Evolutionary conservation across 2,888 invertebrate genomes (phyloP).

Genomic region (Cephus spinipes): DNA sequence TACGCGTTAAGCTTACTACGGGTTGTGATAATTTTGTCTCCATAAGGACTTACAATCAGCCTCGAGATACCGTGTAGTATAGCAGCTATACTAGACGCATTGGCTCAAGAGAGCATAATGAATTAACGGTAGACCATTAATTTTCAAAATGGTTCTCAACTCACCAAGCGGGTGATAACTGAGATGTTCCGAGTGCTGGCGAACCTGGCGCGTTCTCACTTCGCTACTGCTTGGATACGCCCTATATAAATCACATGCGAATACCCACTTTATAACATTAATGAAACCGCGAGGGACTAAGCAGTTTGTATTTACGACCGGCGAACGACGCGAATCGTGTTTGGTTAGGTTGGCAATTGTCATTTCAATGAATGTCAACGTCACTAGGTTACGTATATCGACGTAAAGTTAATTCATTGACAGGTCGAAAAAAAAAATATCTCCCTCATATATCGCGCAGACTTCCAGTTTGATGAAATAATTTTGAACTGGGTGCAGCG

Average conservation of each 20-base stretch:
- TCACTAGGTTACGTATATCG: background rate
- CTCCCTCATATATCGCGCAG: background rate
- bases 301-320: conserved; percentile 3
- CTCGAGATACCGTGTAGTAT: background rate
- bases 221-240: background rate
- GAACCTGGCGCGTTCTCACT: background rate
- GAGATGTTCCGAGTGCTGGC: background rate
- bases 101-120: conserved; percentile 21
- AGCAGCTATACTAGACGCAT: background rate
- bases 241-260: background rate
- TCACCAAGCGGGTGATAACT: conserved; percentile 3
- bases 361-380: background rate
- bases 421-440: background rate
- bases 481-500: background rate
- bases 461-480: background rate
- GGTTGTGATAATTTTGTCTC: background rate
- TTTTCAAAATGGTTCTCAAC: conserved; percentile 38
- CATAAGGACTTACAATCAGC: background rate
- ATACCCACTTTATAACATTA: background rate
- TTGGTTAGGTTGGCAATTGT: background rate
- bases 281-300: conserved; percentile 9
- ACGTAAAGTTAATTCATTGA: background rate
- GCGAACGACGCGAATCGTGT: background rate
- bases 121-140: conserved; percentile 38
- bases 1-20: background rate